Evolutionary conservation across 2,797 vertebrate species (phyloP), one percentile per base, ranked within the genome.

Genomic region (Anisognathus igniventris): DNA sequence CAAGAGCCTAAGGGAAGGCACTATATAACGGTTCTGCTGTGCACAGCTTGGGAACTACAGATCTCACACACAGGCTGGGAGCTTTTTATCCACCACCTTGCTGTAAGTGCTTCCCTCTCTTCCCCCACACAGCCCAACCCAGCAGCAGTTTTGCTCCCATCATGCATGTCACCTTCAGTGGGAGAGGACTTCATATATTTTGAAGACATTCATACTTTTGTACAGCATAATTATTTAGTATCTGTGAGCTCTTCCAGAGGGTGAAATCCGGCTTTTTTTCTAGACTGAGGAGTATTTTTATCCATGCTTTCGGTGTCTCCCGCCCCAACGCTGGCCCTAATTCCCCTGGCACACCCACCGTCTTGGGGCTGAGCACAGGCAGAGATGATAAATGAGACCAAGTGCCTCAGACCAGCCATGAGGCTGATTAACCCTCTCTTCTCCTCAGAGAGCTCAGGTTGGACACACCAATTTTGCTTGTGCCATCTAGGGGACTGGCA

Each of bases 1-100:
- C n/a, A 25, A 67, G 79, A 82, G 30, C 61, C 65, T 53, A n/a
- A 66, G 0, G 0, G 47, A 51, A 86, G 70, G 40, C 18, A 35
- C 64, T 27, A 0, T 27, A 0, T 14, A 79, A 80, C 0, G 0
- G 28, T 23, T 65, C 37, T 90, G 56, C 45, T 31, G 65, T 80
- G 33, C 42, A 74, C 45, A 56, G 44, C 28, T n/a, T 62, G 66
- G 79, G 58, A 88, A 33, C 25, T 15, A 35, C 23, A 53, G 65
- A 35, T 37, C 70, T 81, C 10, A 2, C 58, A 65, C 1, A 2
- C 44, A 79, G 60, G 30, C 40, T 45, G 22, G 28, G 22, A 53
- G 74, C 6, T 87, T 64, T 61, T 42, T 3, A 33, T 31, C 53
- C 53, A 35, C 31, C 75, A 56, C 28, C 65, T 33, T 5, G 2